Conservation (phyloP, 1,140 invertebrate species). For the Andrena cerasifolii region DNA sequence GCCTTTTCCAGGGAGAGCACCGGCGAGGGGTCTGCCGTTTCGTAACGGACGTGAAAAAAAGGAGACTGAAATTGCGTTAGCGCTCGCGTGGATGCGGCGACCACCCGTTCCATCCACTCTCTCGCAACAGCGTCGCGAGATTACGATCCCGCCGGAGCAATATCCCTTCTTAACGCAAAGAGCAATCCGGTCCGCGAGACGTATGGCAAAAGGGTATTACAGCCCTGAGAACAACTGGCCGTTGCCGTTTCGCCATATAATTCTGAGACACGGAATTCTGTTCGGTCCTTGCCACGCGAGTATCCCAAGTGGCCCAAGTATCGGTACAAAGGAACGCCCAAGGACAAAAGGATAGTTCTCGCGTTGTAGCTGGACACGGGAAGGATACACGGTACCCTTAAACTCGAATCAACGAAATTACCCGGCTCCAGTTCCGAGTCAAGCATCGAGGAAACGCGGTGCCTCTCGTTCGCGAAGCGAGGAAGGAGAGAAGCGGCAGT, state of each 20-base stretch:
- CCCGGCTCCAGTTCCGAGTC: slow-evolving; percentile 4
- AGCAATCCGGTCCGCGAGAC: slow-evolving; percentile 26
- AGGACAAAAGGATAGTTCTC: slow-evolving; percentile 63
- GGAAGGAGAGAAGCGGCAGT: too few relatives aligned
- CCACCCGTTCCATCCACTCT: neutral
- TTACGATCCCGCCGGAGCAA: neutral
- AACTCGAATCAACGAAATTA: slow-evolving; percentile 18
- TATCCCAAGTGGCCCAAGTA: slow-evolving; percentile 48
- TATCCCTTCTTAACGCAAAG: slow-evolving; percentile 12
- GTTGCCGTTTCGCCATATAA: slow-evolving; percentile 54
- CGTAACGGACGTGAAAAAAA: neutral
- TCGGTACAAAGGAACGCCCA: slow-evolving; percentile 58
- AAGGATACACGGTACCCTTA: slow-evolving; percentile 24
- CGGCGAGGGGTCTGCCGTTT: neutral
- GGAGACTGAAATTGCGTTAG: neutral
- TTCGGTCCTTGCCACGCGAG: slow-evolving; percentile 48
- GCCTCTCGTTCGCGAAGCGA: slow-evolving; percentile 18
- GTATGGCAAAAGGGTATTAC: slow-evolving; percentile 47
- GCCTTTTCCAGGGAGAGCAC: neutral
- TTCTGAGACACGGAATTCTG: slow-evolving; percentile 60
- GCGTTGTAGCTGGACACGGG: slow-evolving; percentile 51
- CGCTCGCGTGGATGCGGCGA: neutral
- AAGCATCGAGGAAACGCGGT: slow-evolving; percentile 58
- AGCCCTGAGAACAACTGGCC: slow-evolving; percentile 55
- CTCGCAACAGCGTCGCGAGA: neutral